Evolutionary conservation across 2,888 invertebrate species (phyloP).

Genomic region (Drosophila neonasuta): DNA sequence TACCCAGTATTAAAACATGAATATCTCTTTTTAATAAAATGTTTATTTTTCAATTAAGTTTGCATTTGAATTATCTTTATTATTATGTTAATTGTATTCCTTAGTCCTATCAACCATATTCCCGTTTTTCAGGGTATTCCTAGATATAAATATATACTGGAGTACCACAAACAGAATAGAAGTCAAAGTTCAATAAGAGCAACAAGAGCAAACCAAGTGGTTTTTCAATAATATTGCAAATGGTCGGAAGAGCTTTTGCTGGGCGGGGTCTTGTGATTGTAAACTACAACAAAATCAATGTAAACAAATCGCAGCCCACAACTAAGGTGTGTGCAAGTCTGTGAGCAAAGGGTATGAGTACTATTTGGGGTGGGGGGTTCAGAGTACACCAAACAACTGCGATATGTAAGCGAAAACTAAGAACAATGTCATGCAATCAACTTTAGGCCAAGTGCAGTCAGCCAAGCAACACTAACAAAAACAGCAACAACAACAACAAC

Average conservation of each 20-base stretch:
- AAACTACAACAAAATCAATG: slow-evolving; percentile 64
- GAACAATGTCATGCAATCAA: slow-evolving; percentile 75
- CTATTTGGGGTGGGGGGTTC: background rate
- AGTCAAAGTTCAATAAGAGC: slow-evolving; percentile 53
- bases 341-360: background rate
- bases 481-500: slow-evolving; percentile 40
- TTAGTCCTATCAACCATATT: background rate
- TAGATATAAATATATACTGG: slow-evolving; percentile 1
- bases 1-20: slow-evolving; percentile 12
- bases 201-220: slow-evolving; percentile 34
- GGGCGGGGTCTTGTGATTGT: slow-evolving; percentile 47
- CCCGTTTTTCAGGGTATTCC: background rate
- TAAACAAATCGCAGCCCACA: slow-evolving; percentile 60
- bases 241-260: slow-evolving; percentile 15
- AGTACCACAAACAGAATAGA: slow-evolving; percentile 36
- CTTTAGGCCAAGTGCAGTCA: slow-evolving; percentile 72
- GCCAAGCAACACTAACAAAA: slow-evolving; percentile 37
- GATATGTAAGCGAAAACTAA: slow-evolving; percentile 63
- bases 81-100: no score
- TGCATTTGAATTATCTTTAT: background rate
- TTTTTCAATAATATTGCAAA: slow-evolving; percentile 62
- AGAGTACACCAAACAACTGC: slow-evolving; percentile 5
- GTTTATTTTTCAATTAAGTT: background rate
- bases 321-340: slow-evolving; percentile 16
- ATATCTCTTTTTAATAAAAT: background rate